phyloP scores from a whole-genome alignment of 2,888 invertebrate genomes.

The Callosobruchus maculatus region DNA sequence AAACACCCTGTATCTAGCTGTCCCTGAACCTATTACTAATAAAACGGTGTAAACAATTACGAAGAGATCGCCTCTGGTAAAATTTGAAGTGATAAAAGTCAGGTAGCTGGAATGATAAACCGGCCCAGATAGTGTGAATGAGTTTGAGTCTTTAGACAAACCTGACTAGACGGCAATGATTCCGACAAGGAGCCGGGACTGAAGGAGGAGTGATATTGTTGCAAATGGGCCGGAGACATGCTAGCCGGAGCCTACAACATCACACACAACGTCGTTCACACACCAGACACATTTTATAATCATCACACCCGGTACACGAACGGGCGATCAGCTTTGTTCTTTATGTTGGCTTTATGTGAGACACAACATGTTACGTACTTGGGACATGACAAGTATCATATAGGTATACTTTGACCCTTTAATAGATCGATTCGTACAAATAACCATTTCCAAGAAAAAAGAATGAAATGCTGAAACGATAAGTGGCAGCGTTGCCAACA shows the following conservation, averaged over 20 bases:
- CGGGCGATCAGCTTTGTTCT: neutral
- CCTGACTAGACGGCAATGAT: slow-evolving; percentile 80
- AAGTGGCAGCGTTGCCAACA: too few relatives aligned
- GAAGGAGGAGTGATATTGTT: slow-evolving; percentile 66
- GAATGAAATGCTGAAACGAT: too few relatives aligned
- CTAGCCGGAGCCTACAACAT: slow-evolving; percentile 81
- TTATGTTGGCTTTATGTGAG: neutral
- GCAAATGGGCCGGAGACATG: slow-evolving; percentile 84
- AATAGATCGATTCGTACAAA: too few relatives aligned
- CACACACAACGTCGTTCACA: slow-evolving; percentile 25
- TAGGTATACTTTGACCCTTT: neutral
- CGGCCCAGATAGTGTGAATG: neutral
- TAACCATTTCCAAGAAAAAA: too few relatives aligned
- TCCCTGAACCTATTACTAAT: too few relatives aligned
- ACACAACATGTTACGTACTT: neutral
- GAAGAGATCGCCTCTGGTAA: too few relatives aligned
- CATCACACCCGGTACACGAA: neutral
- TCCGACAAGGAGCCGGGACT: slow-evolving; percentile 65
- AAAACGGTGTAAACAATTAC: too few relatives aligned
- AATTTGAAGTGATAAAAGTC: neutral
- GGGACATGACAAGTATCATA: neutral
- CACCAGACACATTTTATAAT: slow-evolving; percentile 2
- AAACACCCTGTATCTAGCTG: too few relatives aligned
- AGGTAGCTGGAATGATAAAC: neutral
- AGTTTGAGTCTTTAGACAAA: slow-evolving; percentile 44